These are phyloP conservation scores for Cichlasoma orientale DNA, from an alignment of 2,797 vertebrate species.

Conservation along the genomic window DNA sequence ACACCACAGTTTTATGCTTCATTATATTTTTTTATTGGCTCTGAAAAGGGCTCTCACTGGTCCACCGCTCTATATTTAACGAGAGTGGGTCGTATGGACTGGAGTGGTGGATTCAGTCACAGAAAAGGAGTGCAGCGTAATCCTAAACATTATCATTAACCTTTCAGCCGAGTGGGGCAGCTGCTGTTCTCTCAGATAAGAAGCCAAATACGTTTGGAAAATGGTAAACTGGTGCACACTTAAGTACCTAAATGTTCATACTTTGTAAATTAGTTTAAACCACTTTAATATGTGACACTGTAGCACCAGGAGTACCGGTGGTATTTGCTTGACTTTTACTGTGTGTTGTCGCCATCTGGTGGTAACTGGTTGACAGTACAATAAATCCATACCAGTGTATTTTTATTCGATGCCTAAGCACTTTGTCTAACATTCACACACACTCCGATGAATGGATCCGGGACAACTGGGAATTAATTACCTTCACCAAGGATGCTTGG, in stretches of 20 bases:
- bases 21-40: conserved; percentile 40
- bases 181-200: conserved; percentile 15
- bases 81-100: background rate
- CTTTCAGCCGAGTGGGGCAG: background rate
- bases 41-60: conserved; percentile 19
- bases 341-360: conserved; percentile 57
- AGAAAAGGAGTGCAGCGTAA: background rate
- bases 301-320: background rate
- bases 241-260: background rate
- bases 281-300: background rate
- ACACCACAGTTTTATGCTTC: conserved; percentile 34
- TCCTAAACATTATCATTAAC: conserved; percentile 1
- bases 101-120: conserved; percentile 4
- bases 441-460: background rate
- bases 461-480: background rate
- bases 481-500: background rate
- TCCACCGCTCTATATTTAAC: background rate
- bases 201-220: background rate
- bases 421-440: background rate
- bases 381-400: background rate
- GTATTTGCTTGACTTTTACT: background rate
- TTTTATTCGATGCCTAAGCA: background rate
- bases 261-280: background rate
- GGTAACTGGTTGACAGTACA: background rate
- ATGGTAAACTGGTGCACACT: background rate